Percentiles rank a stretch among this genome's conserved stretches.
phyloP scores from a whole-genome alignment of 2,113 vertebrate genomes.

The Heterocephalus glaber region DNA sequence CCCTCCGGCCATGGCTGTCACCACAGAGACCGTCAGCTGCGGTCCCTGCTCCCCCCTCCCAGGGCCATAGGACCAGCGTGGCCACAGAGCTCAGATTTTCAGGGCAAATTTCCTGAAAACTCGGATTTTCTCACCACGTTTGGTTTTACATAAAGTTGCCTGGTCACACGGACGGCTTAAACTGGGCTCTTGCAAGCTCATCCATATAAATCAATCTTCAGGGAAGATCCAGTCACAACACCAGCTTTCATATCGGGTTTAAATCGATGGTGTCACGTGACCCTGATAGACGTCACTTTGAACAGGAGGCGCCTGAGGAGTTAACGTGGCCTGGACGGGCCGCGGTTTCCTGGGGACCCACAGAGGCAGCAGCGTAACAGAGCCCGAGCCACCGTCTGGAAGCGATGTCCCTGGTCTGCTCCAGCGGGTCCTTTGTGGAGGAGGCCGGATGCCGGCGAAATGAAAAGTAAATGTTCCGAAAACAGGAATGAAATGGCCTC shows the following conservation, averaged over 20 bases:
- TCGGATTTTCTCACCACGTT: too few species aligned
- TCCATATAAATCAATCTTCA: neutral
- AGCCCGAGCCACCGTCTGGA: too few species aligned
- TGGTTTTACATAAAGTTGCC: neutral
- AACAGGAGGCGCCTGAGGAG: neutral
- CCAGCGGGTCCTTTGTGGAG: fast-evolving
- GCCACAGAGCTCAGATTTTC: neutral
- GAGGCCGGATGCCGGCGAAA: fast-evolving
- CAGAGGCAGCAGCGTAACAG: fast-evolving
- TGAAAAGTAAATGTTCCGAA: neutral
- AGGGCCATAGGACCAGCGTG: fast-evolving
- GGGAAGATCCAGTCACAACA: neutral
- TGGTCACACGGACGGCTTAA: neutral
- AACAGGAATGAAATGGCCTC: neutral
- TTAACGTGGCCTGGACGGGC: fast-evolving
- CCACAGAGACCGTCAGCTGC: fast-evolving
- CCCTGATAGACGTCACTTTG: fast-evolving
- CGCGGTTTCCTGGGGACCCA: fast-evolving
- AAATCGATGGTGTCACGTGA: fast-evolving
- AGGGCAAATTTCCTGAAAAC: neutral
- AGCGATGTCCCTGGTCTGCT: fast-evolving
- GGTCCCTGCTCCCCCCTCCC: fast-evolving
- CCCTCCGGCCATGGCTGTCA: fast-evolving
- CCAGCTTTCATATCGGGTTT: neutral
- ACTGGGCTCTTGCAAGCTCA: neutral